Conservation (phyloP, 1,140 invertebrate species). For the Globodera ellingtonae region DNA sequence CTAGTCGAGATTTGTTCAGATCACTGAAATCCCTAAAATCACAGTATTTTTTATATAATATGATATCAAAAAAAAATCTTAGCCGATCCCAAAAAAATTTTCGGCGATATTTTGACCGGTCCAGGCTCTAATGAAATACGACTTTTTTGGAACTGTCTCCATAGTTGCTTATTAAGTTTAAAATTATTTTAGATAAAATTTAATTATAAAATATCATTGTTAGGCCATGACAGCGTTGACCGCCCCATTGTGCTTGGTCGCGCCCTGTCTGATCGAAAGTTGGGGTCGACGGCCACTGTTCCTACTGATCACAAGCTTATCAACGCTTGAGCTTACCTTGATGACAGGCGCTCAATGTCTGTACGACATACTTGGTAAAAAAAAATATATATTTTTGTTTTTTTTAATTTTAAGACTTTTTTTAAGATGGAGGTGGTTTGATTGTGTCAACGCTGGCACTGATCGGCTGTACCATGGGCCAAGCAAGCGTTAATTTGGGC, state of each 20-base stretch:
- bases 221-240: slow-evolving; percentile 12
- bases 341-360: slow-evolving; percentile 1
- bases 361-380: slow-evolving; percentile 1
- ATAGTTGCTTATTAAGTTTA: slow-evolving; percentile 1
- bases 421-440: not conserved
- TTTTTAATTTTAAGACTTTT: too few relatives aligned
- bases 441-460: slow-evolving; percentile 15
- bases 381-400: too few relatives aligned
- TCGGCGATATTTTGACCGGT: not conserved
- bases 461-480: slow-evolving; percentile 17
- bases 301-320: not conserved
- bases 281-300: slow-evolving; percentile 27
- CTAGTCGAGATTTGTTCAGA: too few relatives aligned
- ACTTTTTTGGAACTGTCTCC: not conserved
- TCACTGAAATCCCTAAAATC: too few relatives aligned
- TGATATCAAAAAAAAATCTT: too few relatives aligned
- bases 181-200: not conserved
- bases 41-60: too few relatives aligned
- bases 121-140: not conserved
- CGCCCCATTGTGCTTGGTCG: slow-evolving; percentile 21
- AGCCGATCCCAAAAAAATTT: not conserved
- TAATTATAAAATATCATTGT: not conserved
- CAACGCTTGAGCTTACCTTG: slow-evolving; percentile 20
- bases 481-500: slow-evolving; percentile 20
- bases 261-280: slow-evolving; percentile 20